Percentiles rank a stretch among this genome's conserved stretches.
Evolutionary conservation across 2,113 vertebrate genomes (phyloP).

Genomic region (Empidonax alnorum): DNA sequence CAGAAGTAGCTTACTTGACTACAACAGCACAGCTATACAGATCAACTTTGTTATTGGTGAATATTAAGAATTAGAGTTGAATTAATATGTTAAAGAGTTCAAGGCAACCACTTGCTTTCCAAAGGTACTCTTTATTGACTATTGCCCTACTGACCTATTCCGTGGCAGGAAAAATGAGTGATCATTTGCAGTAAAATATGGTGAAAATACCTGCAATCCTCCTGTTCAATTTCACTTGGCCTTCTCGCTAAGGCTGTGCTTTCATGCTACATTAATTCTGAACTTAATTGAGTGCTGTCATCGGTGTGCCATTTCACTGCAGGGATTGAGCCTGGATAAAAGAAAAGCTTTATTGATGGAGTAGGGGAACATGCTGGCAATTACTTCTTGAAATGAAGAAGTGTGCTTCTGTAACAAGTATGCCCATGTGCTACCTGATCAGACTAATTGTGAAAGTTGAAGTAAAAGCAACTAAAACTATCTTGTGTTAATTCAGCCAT

Average conservation of each 20-base stretch:
- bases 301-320: slow-evolving; percentile 35
- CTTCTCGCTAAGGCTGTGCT: background rate
- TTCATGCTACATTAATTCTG: slow-evolving; percentile 68
- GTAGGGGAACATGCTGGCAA: background rate
- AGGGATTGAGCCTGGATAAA: slow-evolving; percentile 3
- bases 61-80: background rate
- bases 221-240: slow-evolving; percentile 36
- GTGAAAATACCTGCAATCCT: slow-evolving; percentile 39
- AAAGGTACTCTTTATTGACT: background rate
- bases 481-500: background rate
- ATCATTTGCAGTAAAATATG: slow-evolving; percentile 30
- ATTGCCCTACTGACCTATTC: background rate
- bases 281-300: slow-evolving; percentile 65
- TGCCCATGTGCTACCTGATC: background rate
- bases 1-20: background rate
- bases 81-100: background rate
- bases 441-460: background rate
- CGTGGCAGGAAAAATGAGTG: slow-evolving; percentile 19
- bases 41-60: background rate
- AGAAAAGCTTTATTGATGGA: background rate
- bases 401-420: background rate
- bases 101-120: background rate
- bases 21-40: background rate
- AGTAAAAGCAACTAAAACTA: background rate
- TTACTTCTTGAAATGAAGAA: slow-evolving; percentile 10